Evolutionary conservation across 2,113 vertebrate species (phyloP), one percentile per base, ranked within the genome.

Genomic region (Sinocyclocheilus rhinocerous): DNA sequence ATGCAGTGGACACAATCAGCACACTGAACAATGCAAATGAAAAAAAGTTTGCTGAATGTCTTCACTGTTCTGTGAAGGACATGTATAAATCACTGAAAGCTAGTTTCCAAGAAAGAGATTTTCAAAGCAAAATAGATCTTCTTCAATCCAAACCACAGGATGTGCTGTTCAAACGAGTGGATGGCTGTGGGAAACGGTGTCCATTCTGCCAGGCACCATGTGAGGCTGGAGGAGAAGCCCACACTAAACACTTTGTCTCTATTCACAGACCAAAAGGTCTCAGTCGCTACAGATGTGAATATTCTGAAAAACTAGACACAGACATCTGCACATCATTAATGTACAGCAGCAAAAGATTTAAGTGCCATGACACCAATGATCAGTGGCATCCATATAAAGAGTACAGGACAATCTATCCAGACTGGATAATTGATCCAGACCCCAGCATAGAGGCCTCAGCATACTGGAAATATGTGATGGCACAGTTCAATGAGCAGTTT

Each of bases 201-300:
- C 95, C 93, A 15, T 95, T 95, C 89, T 95, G 94, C 63, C 83
- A 90, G 63, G 90, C 89, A 42, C 94, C 94, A 3, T 95, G 94
- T 92, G 94, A 95, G 48, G 93, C 94, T 5, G 93, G 91, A 81
- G 92, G 89, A 42, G 42, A 42, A 42, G 42, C 75, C 0, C 93
- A 95, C 76, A 24, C 55, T 16, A 0, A 88, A 7, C 93, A 94
- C 83, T 59, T 85, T 45, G 87, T 90, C 57, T 10, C 86, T 29
- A 26, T 92, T 0, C 94, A 95, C 88, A 89, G 90, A 0, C 91
- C 94, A 79, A 2, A 90, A 81, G 93, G 91, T 26, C 84, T 95
- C 0, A 76, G 86, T 4, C 0, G 0, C 0, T 87, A 0, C 10
- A 76, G 0, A 0, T 0, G 0, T 42, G 0, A 0, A 0, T 0